Percentiles rank a stretch among this genome's conserved stretches.
These are phyloP conservation scores for Sapayoa aenigma DNA, from an alignment of 2,113 vertebrate genomes.

Conservation along the genomic window DNA sequence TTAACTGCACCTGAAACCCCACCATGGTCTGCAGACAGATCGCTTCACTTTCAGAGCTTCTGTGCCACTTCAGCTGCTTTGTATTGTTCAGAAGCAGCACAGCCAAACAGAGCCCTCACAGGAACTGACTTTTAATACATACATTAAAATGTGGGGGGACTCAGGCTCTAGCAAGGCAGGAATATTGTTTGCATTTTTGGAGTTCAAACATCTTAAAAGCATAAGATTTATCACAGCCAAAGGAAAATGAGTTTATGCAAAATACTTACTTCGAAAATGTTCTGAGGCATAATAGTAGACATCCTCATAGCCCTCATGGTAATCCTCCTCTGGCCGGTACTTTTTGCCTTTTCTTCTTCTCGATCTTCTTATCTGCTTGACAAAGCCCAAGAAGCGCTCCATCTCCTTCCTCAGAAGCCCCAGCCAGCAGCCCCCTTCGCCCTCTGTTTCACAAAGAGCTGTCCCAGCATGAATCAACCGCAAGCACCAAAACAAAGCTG, in stretches of 20 bases:
- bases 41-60: neutral
- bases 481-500: neutral
- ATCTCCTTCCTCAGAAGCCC: conserved; percentile 64
- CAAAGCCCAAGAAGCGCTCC: conserved; percentile 94
- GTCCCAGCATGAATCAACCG: conserved; percentile 41
- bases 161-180: neutral
- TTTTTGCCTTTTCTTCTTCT: conserved; percentile 94
- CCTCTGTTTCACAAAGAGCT: conserved; percentile 43
- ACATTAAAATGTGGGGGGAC: neutral
- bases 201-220: conserved; percentile 8
- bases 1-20: conserved; percentile 46
- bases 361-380: conserved; percentile 89
- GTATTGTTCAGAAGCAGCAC: neutral
- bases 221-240: conserved; percentile 5
- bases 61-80: conserved; percentile 36
- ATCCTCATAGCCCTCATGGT: conserved; percentile 98
- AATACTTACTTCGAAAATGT: conserved; percentile 87
- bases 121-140: neutral
- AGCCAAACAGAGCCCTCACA: neutral
- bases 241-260: conserved; percentile 14
- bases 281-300: conserved; percentile 97
- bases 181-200: neutral
- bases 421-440: neutral
- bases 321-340: conserved; percentile 97
- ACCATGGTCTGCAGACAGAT: neutral